Conservation (phyloP, 2,797 vertebrate species). For the Hylomyscus alleni region DNA sequence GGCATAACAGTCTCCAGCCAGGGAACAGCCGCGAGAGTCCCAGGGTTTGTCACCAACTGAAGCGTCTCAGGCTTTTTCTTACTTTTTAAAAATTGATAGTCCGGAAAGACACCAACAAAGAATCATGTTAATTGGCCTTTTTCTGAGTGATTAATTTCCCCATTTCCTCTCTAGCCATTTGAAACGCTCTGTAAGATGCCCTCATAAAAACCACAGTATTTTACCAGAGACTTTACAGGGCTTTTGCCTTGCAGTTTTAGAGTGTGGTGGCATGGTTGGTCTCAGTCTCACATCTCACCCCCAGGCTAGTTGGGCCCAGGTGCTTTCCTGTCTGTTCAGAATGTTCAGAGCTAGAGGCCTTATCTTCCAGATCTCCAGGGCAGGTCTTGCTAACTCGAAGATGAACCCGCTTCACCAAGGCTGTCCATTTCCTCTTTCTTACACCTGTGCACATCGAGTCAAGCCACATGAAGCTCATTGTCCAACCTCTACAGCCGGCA, state of each 20-base stretch:
- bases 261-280: neutral
- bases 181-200: conserved; percentile 59
- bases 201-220: conserved; percentile 41
- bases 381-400: neutral
- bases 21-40: conserved; percentile 70
- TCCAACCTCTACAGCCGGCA: neutral
- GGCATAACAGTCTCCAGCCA: conserved; percentile 78
- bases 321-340: conserved; percentile 13
- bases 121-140: conserved; percentile 78
- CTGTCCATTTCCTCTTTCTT: neutral
- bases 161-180: conserved; percentile 74
- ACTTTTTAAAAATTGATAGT: conserved; percentile 84
- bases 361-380: neutral
- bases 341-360: neutral
- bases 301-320: neutral
- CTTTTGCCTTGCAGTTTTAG: neutral
- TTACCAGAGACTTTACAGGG: conserved; percentile 30
- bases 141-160: conserved; percentile 73
- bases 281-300: neutral
- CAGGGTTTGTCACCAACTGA: conserved; percentile 62
- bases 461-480: neutral
- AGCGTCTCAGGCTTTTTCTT: conserved; percentile 69
- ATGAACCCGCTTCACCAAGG: neutral
- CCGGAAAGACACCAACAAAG: conserved; percentile 74
- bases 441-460: neutral